These are phyloP conservation scores for Pristionchus maxplancki DNA, from an alignment of 2,888 invertebrate genomes.

Conservation along the genomic window DNA sequence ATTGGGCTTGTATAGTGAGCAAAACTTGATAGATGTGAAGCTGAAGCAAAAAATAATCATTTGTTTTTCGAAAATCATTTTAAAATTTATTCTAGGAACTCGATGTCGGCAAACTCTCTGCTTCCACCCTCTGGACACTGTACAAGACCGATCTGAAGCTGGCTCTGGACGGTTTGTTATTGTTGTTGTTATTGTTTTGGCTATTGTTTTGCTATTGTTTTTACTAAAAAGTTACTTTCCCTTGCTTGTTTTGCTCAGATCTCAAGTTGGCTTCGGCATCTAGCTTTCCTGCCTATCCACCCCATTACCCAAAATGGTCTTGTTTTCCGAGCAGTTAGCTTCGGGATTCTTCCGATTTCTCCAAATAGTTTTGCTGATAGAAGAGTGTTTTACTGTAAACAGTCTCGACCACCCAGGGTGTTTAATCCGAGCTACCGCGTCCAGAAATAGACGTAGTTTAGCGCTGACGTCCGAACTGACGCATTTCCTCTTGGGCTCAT, in stretches of 20 bases:
- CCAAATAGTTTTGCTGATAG: not conserved
- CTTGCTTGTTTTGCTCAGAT: not conserved
- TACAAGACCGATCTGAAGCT: constrained; percentile 94
- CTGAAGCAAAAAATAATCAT: constrained; percentile 80
- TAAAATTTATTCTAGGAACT: constrained; percentile 84
- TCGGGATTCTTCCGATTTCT: not conserved
- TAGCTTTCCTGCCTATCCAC: not conserved
- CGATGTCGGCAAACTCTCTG: constrained; percentile 97
- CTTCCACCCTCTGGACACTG: constrained; percentile 96
- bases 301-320: not conserved
- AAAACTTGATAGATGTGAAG: constrained; percentile 84
- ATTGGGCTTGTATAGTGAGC: constrained; percentile 38
- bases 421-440: not conserved
- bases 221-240: no score
- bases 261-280: not conserved
- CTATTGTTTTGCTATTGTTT: no score
- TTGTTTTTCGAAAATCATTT: no score
- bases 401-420: not conserved
- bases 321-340: not conserved
- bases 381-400: not conserved
- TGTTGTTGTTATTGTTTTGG: no score
- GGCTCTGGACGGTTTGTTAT: constrained; percentile 87
- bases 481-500: not conserved
- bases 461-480: not conserved
- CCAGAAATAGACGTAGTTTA: not conserved